Evolutionary conservation across 2,888 invertebrate species (phyloP).

Genomic region (Alcis repandata): DNA sequence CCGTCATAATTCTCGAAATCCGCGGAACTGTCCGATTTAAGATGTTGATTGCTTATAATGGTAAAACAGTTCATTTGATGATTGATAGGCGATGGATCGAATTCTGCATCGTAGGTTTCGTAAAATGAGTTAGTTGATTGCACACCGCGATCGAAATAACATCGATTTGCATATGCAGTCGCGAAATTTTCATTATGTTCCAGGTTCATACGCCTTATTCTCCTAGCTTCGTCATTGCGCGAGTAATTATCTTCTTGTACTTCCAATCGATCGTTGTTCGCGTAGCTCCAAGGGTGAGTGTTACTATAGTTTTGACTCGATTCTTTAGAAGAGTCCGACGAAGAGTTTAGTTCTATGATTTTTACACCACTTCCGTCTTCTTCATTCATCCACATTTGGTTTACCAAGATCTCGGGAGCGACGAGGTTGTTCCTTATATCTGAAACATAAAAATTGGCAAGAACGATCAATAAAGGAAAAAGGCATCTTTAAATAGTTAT

Average conservation of each 20-base stretch:
- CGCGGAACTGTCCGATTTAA: constrained; percentile 62
- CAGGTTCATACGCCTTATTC: constrained; percentile 52
- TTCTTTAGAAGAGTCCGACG: constrained; percentile 51
- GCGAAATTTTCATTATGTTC: constrained; percentile 35
- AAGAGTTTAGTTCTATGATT: constrained; percentile 70
- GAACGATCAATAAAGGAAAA: background rate
- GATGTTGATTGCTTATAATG: constrained; percentile 60
- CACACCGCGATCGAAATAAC: constrained; percentile 26
- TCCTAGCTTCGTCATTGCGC: constrained; percentile 60
- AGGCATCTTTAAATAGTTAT: background rate
- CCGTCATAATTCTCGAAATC: constrained; percentile 52
- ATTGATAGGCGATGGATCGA: constrained; percentile 45
- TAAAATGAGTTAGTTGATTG: constrained; percentile 36
- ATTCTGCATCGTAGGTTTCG: constrained; percentile 35
- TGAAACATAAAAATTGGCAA: constrained; percentile 47
- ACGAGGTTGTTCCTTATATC: constrained; percentile 51
- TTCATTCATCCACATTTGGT: constrained; percentile 60
- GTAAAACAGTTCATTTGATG: constrained; percentile 64
- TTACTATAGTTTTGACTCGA: constrained; percentile 34
- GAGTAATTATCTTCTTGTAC: constrained; percentile 52
- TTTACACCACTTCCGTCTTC: constrained; percentile 58
- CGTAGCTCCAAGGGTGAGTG: constrained; percentile 58
- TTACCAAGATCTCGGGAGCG: constrained; percentile 54
- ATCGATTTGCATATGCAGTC: constrained; percentile 30
- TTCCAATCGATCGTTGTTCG: constrained; percentile 47